Conservation (phyloP, 2,113 vertebrate genomes). For the Festucalex cinctus region DNA sequence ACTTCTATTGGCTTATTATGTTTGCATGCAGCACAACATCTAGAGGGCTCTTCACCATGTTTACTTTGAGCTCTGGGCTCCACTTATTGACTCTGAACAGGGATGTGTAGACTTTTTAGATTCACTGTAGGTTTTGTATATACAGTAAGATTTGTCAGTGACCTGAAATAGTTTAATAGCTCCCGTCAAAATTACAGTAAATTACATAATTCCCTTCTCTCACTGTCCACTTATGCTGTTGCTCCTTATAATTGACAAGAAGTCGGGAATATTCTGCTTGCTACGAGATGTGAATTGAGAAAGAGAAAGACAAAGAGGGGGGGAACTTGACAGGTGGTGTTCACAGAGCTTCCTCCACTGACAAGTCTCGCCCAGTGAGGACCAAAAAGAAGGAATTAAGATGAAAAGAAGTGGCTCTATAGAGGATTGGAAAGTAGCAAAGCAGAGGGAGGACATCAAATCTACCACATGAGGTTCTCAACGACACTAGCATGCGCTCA, state of each 20-base stretch:
- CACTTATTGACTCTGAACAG: no score
- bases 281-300: constrained; percentile 5
- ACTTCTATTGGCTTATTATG: no score
- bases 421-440: constrained; percentile 7
- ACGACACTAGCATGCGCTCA: constrained; percentile 5
- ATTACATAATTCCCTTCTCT: not conserved
- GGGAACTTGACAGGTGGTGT: constrained; percentile 43
- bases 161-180: no score
- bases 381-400: constrained; percentile 40
- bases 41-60: no score
- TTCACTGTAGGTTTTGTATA: no score
- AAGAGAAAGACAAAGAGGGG: constrained; percentile 19
- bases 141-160: no score
- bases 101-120: no score
- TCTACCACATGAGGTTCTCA: constrained; percentile 6
- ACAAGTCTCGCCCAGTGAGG: constrained; percentile 34
- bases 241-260: not conserved
- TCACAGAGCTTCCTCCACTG: constrained; percentile 42
- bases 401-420: constrained; percentile 32
- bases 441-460: constrained; percentile 1
- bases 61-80: no score
- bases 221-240: not conserved
- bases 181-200: not conserved
- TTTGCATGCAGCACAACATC: no score
- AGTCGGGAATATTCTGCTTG: not conserved